These are phyloP conservation scores for Ptyas mucosa DNA, from an alignment of 2,113 vertebrate genomes.

Conservation along the genomic window DNA sequence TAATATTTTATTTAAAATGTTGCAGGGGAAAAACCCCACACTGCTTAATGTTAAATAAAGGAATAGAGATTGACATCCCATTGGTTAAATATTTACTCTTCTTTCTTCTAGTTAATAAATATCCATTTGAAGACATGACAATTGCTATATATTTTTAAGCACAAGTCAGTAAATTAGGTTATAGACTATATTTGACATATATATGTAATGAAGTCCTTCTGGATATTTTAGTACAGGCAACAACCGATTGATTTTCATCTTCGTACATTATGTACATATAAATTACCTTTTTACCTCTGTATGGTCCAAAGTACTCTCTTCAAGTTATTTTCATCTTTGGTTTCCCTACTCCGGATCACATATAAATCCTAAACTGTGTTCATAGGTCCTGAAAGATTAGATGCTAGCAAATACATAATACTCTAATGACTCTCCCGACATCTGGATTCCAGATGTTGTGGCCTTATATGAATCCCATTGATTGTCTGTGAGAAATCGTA, in stretches of 20 bases:
- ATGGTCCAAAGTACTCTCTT: no score
- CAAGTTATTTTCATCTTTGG: not conserved
- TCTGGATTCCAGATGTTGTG: not conserved
- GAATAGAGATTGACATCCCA: not conserved
- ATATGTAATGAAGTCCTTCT: not conserved
- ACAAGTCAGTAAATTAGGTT: not conserved
- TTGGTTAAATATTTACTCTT: not conserved
- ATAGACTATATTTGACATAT: not conserved
- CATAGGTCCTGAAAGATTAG: not conserved
- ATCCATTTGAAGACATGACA: not conserved
- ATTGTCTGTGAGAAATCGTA: not conserved
- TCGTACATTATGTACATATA: not conserved
- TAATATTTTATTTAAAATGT: constrained; percentile 44
- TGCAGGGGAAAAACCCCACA: constrained; percentile 1
- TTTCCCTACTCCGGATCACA: not conserved
- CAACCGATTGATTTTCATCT: not conserved
- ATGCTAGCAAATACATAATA: not conserved
- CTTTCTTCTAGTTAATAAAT: not conserved
- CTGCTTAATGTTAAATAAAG: not conserved
- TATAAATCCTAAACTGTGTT: not conserved
- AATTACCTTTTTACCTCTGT: not conserved
- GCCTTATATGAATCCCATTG: not conserved
- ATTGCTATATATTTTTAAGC: not conserved
- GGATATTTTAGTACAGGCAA: not conserved
- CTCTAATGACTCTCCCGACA: not conserved